Evolutionary conservation across 2,797 vertebrate genomes (phyloP).

Genomic region (Rhinichthys osculus): DNA sequence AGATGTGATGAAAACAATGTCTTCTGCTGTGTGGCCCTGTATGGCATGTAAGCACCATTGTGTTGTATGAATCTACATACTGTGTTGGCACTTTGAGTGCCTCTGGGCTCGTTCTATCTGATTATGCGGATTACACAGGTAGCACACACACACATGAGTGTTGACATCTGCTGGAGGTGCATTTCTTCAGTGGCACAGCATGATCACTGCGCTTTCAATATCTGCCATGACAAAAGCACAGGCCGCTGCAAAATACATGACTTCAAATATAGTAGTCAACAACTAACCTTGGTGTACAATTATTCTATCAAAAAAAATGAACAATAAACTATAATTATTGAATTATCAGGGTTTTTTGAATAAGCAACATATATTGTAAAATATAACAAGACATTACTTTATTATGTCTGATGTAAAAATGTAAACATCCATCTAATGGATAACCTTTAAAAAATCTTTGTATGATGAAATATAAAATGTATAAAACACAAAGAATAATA

Average conservation of each 20-base stretch:
- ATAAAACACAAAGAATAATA: background rate
- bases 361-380: background rate
- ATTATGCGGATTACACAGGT: constrained; percentile 43
- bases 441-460: background rate
- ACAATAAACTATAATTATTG: background rate
- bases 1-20: background rate
- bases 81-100: constrained; percentile 17
- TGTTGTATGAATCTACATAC: constrained; percentile 22
- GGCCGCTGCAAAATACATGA: background rate
- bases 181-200: background rate
- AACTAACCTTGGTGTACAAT: background rate
- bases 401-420: background rate
- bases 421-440: background rate
- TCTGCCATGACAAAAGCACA: background rate
- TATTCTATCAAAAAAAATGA: background rate
- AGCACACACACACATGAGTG: constrained; percentile 26
- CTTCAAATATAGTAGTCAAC: background rate
- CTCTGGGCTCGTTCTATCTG: constrained; percentile 22
- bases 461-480: background rate
- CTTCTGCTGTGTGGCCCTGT: constrained; percentile 4
- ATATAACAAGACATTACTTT: background rate
- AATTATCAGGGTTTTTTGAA: background rate
- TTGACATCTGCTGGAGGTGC: constrained; percentile 38
- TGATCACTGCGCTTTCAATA: background rate
- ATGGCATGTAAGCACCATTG: constrained; percentile 7